Conservation (phyloP, 53 echinoderm and acorn worm species). For the Henricia sp. region DNA sequence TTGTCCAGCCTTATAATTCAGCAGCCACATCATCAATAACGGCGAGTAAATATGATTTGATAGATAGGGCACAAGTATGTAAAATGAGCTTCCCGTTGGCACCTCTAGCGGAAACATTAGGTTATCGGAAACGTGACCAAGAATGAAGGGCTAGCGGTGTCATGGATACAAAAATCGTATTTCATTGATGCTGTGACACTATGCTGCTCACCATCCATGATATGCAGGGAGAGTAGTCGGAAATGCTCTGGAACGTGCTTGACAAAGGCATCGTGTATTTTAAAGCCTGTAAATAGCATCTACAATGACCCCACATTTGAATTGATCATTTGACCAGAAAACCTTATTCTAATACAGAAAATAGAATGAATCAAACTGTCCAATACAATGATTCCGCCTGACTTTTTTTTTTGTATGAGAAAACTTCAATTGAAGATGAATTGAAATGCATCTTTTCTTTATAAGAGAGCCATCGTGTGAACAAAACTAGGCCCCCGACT, state of each 20-base stretch:
- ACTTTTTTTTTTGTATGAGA: too few species aligned
- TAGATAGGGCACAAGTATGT: constrained; percentile 24
- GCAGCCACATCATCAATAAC: constrained; percentile 22
- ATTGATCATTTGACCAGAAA: constrained; percentile 6
- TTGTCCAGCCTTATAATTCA: too few species aligned
- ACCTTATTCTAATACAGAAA: background rate
- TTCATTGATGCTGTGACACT: constrained; percentile 34
- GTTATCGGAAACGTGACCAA: constrained; percentile 9
- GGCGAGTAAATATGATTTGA: constrained; percentile 20
- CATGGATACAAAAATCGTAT: constrained; percentile 46
- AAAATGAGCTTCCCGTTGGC: background rate
- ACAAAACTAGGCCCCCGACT: too few species aligned
- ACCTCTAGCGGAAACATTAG: constrained; percentile 18
- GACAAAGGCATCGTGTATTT: background rate
- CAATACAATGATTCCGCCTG: too few species aligned
- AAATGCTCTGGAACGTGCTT: background rate
- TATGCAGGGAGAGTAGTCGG: background rate
- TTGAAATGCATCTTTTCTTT: too few species aligned
- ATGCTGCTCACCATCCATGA: constrained; percentile 13
- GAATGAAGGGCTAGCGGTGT: constrained; percentile 31
- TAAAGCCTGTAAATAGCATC: constrained; percentile 10
- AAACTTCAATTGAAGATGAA: too few species aligned
- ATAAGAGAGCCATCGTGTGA: too few species aligned
- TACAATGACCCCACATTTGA: background rate
- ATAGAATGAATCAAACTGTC: too few species aligned